Conservation (phyloP, 1,140 invertebrate genomes). For the Sarcophaga peregrina region DNA sequence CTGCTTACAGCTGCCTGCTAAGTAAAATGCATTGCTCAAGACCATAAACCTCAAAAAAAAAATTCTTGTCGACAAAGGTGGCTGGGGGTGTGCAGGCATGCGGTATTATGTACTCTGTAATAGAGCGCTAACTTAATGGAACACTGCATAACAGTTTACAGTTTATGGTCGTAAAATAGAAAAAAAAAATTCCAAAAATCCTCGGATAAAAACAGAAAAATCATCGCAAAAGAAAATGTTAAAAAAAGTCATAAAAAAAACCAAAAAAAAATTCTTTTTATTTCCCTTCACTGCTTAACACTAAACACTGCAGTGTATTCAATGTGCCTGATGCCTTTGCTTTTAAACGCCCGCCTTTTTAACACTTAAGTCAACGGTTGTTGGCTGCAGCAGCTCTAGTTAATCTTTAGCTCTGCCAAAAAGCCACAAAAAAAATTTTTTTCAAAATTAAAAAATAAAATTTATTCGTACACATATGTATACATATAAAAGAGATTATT, state of each 20-base stretch:
- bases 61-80: no score
- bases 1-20: no score
- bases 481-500: no score
- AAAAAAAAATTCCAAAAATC: not conserved
- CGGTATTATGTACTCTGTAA: not conserved
- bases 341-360: not conserved
- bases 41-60: not conserved
- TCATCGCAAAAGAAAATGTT: not conserved
- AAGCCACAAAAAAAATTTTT: not conserved
- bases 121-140: not conserved
- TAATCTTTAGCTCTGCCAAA: conserved; percentile 4
- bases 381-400: not conserved
- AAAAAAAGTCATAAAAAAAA: not conserved
- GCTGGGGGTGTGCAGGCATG: not conserved
- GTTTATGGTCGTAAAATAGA: conserved; percentile 16
- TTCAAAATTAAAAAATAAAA: no score
- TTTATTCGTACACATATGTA: no score
- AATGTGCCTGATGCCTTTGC: not conserved
- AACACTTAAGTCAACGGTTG: not conserved
- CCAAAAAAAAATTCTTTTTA: not conserved
- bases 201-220: not conserved
- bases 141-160: conserved; percentile 14
- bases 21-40: not conserved
- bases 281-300: not conserved
- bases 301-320: not conserved